Conservation (phyloP, 2,797 vertebrate genomes). For the Acipenser ruthenus region DNA sequence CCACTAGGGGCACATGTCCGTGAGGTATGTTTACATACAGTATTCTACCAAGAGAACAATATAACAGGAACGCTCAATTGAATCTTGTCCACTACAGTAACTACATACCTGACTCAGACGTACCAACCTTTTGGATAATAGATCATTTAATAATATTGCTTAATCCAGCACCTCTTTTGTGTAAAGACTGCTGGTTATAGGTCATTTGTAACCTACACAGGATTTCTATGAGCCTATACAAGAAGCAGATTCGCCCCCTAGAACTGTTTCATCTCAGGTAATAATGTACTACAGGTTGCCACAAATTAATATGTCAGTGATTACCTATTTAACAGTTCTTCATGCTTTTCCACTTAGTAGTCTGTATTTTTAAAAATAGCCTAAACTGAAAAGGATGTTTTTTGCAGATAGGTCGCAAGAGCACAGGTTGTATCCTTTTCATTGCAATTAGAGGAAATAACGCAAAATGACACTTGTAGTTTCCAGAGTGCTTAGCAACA, state of each 20-base stretch:
- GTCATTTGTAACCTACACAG: not conserved
- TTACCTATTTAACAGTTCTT: slow-evolving; percentile 7
- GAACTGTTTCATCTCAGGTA: not conserved
- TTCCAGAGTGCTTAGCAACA: slow-evolving; percentile 35
- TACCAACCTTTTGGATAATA: too few species aligned
- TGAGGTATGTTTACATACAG: too few species aligned
- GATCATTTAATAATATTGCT: too few species aligned
- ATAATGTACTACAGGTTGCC: slow-evolving; percentile 2
- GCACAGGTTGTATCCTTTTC: slow-evolving; percentile 26
- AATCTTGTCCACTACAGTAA: too few species aligned
- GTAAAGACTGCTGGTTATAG: too few species aligned
- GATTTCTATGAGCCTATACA: not conserved
- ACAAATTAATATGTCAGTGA: slow-evolving; percentile 3
- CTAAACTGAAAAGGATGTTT: slow-evolving; percentile 8
- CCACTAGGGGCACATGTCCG: too few species aligned
- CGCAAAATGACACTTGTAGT: slow-evolving; percentile 31
- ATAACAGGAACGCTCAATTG: too few species aligned
- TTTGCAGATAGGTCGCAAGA: slow-evolving; percentile 27
- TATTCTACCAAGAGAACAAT: too few species aligned
- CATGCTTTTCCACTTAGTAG: not conserved
- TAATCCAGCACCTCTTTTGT: too few species aligned
- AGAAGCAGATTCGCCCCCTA: not conserved
- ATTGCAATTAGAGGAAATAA: slow-evolving; percentile 33
- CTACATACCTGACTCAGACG: too few species aligned
- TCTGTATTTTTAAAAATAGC: not conserved